Percentiles rank a stretch among this genome's conserved stretches.
These are phyloP conservation scores for Argya squamiceps DNA, from an alignment of 2,797 vertebrate genomes.

Conservation along the genomic window DNA sequence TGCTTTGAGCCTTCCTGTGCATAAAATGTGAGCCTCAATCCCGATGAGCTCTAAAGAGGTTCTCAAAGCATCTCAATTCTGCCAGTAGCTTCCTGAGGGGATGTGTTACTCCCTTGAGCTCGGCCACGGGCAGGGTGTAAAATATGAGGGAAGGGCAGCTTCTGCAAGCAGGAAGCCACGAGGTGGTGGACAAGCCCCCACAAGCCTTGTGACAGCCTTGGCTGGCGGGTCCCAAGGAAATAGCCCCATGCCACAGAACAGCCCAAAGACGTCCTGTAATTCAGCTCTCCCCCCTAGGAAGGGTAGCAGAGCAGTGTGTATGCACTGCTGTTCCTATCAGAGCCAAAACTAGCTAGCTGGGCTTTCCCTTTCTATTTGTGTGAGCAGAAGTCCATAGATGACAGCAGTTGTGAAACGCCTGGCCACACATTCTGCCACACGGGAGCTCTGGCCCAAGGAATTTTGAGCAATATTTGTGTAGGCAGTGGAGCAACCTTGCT, in stretches of 20 bases:
- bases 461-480: not conserved
- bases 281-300: not conserved
- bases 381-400: not conserved
- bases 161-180: slow-evolving; percentile 67
- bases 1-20: slow-evolving; percentile 18
- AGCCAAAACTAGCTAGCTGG: not conserved
- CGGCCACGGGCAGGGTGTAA: slow-evolving; percentile 59
- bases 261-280: accelerated
- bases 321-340: not conserved
- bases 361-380: not conserved
- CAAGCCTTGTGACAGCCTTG: not conserved
- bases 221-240: not conserved
- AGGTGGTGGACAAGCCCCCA: slow-evolving; percentile 55
- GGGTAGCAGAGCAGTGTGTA: not conserved
- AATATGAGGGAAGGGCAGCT: slow-evolving; percentile 59
- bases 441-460: not conserved
- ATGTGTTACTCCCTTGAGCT: slow-evolving; percentile 11
- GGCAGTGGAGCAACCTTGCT: not conserved
- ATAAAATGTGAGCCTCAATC: not conserved
- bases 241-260: accelerated
- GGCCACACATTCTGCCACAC: accelerated
- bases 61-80: not conserved
- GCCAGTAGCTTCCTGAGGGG: slow-evolving; percentile 1
- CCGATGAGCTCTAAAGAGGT: not conserved
- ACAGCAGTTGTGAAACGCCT: not conserved